phyloP scores from a whole-genome alignment of 1,140 invertebrate genomes.

The Luehdorfia chinensis region DNA sequence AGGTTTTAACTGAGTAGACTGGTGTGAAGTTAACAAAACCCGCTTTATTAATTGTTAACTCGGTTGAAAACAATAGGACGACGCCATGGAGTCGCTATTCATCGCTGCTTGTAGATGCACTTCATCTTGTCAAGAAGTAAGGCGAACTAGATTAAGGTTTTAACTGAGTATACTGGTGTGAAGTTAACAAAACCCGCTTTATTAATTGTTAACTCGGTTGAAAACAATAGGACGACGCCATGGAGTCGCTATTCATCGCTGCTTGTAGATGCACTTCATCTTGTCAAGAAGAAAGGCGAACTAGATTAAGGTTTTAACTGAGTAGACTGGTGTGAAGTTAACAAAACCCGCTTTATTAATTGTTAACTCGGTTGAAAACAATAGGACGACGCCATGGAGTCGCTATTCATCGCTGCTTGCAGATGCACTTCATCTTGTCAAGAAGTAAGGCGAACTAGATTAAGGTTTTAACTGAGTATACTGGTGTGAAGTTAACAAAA shows the following conservation, averaged over 20 bases:
- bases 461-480: too few species aligned
- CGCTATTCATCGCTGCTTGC: too few species aligned
- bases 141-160: background rate
- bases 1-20: background rate
- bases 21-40: background rate
- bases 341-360: too few species aligned
- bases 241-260: background rate
- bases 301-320: background rate
- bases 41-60: slow-evolving; percentile 5
- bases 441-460: too few species aligned
- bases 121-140: background rate
- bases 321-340: too few species aligned
- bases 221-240: background rate
- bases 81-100: background rate
- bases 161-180: too few species aligned
- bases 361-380: too few species aligned
- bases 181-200: slow-evolving; percentile 1
- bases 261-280: background rate
- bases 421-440: too few species aligned
- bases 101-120: background rate
- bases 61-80: background rate
- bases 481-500: too few species aligned
- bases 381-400: too few species aligned
- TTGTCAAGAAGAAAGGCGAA: background rate
- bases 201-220: background rate